Base-by-base conservation (phyloP, 2,797 vertebrate species). In the Xenops minutus region DNA sequence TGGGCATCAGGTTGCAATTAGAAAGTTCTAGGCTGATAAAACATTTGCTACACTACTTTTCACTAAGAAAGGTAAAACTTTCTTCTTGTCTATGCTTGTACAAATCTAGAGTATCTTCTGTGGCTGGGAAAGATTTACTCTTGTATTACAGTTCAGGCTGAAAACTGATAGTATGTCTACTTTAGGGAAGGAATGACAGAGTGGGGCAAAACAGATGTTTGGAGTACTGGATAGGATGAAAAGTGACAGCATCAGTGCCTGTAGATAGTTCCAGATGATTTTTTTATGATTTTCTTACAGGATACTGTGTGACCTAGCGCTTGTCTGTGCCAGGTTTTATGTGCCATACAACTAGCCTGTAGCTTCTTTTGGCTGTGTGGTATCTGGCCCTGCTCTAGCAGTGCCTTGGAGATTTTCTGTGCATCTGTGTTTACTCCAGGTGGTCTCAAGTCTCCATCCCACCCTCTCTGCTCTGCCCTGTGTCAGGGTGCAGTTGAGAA, bases 11-110 rank as follows among this genome's bases (percentile, higher is more conserved):
- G 37, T 64, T 68, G 14, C 36, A 62, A 29, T 55, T 41, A 66
- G 54, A 58, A 93, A 87, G 37, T 54, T 82, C 22, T 66, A 87
- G 63, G 12, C 56, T 92, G 49, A 59, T 76, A 80, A 89, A 85
- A 44, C 8, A 30, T 54, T 75, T 24, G 24, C 36, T 78, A 37
- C 1, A 2, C 43, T 74, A 54, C 19, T 61, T 82, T 80, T 80
- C n/a, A 48, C 11, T 62, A 61, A 34, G 41, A 49, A 91, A 74
- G 37, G 27, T 49, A 71, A 58, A 85, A 80, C 10, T 20, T 85
- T 43, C 32, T 22, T 79, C 26, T 69, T 34, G 7, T 39, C 41
- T 66, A 8, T 54, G 32, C 27, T 66, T 67, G 11, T 48, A 51
- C 6, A 75, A 69, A 66, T 58, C 29, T 66, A 14, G 44, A 89